phyloP scores from a whole-genome alignment of 2,797 vertebrate species.

The Macrochelys suwanniensis region DNA sequence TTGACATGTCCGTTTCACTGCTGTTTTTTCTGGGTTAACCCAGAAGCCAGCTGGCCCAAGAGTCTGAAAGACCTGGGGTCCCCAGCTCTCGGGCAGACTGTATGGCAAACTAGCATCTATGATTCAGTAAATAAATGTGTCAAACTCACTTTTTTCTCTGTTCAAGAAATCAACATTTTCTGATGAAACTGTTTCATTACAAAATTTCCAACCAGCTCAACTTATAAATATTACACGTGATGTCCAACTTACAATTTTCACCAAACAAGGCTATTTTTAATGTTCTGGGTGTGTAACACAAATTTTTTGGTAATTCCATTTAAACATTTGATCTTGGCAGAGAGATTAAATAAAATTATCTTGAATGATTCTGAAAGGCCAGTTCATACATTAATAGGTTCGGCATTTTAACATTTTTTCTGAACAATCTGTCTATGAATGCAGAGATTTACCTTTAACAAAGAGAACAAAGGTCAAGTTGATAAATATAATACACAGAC shows the following conservation, averaged over 20 bases:
- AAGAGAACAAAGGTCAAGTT: background rate
- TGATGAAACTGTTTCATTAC: background rate
- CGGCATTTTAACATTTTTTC: background rate
- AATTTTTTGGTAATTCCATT: background rate
- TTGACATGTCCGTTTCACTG: background rate
- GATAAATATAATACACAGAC: background rate
- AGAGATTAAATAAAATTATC: background rate
- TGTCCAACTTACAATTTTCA: background rate
- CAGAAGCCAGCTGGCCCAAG: background rate
- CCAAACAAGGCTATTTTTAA: background rate
- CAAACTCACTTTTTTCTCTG: background rate
- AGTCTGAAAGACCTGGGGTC: background rate
- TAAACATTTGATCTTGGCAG: background rate
- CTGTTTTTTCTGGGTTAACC: background rate
- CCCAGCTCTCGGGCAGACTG: background rate
- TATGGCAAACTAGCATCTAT: background rate
- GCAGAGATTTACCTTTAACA: background rate
- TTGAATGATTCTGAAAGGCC: slow-evolving; percentile 11
- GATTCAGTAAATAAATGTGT: background rate
- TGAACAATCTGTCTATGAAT: background rate
- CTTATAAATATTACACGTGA: background rate
- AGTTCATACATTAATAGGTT: slow-evolving; percentile 7
- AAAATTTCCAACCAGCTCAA: background rate
- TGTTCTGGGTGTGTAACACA: background rate
- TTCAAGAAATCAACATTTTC: background rate